phyloP scores from a whole-genome alignment of 2,888 invertebrate genomes.

The Acanthopleura granulata region DNA sequence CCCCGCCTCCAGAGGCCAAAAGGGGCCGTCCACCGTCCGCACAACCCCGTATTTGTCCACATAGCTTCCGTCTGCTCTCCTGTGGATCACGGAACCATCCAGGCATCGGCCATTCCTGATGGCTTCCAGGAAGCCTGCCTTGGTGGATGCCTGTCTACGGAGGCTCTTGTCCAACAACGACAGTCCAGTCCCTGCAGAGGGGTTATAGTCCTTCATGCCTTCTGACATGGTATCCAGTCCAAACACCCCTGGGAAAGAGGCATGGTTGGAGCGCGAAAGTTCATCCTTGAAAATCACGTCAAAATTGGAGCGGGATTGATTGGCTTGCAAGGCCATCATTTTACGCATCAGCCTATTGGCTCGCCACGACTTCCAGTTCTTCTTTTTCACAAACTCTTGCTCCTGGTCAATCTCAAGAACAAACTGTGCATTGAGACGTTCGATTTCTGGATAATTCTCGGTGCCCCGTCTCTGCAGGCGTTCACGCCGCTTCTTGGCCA shows the following conservation, averaged over 20 bases:
- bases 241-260: constrained; percentile 54
- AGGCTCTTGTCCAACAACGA: not conserved
- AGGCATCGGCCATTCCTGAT: constrained; percentile 54
- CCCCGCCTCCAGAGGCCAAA: constrained; percentile 66
- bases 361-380: constrained; percentile 53
- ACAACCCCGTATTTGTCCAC: constrained; percentile 62
- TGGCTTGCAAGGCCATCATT: constrained; percentile 18
- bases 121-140: constrained; percentile 57
- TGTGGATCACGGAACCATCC: constrained; percentile 50
- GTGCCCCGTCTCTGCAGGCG: constrained; percentile 33
- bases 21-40: constrained; percentile 63
- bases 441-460: constrained; percentile 29
- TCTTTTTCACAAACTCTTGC: constrained; percentile 43
- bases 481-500: constrained; percentile 25
- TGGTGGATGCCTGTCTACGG: constrained; percentile 54
- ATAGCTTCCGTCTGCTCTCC: constrained; percentile 49
- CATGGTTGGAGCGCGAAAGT: constrained; percentile 56
- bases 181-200: constrained; percentile 6
- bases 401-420: constrained; percentile 52
- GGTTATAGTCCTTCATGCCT: constrained; percentile 47
- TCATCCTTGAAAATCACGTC: constrained; percentile 52
- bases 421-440: constrained; percentile 52
- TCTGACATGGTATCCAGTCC: constrained; percentile 51
- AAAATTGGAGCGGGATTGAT: constrained; percentile 17
- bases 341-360: constrained; percentile 47